Base-by-base conservation (phyloP, 2,888 invertebrate species). In the Hesperia comma region DNA sequence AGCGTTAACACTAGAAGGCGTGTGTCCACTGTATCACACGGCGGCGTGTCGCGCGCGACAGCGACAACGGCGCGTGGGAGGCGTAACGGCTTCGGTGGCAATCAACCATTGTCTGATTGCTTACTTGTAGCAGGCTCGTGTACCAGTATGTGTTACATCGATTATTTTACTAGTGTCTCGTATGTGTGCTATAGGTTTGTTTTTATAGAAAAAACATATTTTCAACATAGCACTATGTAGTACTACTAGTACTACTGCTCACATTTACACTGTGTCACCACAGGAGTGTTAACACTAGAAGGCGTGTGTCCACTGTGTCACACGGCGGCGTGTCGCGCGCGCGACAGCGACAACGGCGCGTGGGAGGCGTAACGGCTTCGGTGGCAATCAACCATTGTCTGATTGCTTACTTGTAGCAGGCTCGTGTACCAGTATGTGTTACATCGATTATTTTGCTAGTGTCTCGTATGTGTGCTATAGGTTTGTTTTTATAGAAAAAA, bases 71-170 rank as follows among this genome's bases (percentile, higher is more conserved):
- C 86, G 88, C 87, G 88, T 89, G 84, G 88, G 88, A 79, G 86
- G 87, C 88, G 88, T 87, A 87, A 87, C 88, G 83, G 86, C 85
- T 81, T 78, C 83, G 75, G 87, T 85, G 74, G 85, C 81, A 87
- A 88, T 88, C 88, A 87, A 84, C 82, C 82, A 89, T 89, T 88
- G 88, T 89, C 86, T 87, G 88, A 89, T 88, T 88, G 87, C n/a
- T n/a, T n/a, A n/a, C 87, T 83, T 85, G 84, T 84, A 85, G 81
- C 85, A n/a, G n/a, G n/a, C n/a, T n/a, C n/a, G n/a, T n/a, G n/a
- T n/a, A 78, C 78, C 82, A 83, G 14, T 26, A 12, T 41, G 37
- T 21, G 33, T 60, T 12, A 55, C 14, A 33, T 68, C 33, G 33
- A 33, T 33, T 33, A n/a, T n/a, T n/a, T n/a, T n/a, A n/a, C n/a